Conservation (phyloP, 2,113 vertebrate genomes). For the Telmatochromis brichardi region DNA sequence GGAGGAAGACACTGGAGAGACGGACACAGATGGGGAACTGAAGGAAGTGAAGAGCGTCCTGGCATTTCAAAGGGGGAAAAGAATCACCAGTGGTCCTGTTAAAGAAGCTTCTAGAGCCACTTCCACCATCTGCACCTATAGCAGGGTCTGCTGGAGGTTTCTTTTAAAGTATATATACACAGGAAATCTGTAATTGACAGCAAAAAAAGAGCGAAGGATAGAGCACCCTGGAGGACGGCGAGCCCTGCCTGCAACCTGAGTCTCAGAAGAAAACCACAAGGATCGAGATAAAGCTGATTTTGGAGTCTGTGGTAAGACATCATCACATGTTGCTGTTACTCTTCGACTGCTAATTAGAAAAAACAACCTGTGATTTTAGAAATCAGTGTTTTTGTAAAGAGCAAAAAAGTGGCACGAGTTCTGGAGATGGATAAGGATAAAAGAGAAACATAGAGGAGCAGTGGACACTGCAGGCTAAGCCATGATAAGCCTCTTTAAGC, state of each 20-base stretch:
- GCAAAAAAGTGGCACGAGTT: neutral
- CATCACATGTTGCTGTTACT: neutral
- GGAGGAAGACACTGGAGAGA: neutral
- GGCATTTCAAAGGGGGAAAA: neutral
- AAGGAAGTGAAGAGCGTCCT: neutral
- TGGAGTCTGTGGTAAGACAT: constrained; percentile 27
- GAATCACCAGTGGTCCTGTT: neutral
- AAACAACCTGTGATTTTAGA: neutral
- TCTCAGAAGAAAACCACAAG: constrained; percentile 6
- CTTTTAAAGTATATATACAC: neutral
- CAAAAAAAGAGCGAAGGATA: neutral
- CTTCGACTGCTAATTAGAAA: neutral
- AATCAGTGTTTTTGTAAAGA: neutral
- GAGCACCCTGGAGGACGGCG: neutral
- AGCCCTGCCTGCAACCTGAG: neutral
- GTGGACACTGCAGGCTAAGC: neutral
- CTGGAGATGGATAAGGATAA: neutral
- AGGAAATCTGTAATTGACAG: neutral
- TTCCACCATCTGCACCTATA: neutral
- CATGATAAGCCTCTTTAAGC: constrained; percentile 47
- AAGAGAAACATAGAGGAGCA: neutral
- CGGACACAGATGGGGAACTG: neutral
- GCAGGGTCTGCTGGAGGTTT: neutral
- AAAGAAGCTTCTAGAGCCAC: fast-evolving
- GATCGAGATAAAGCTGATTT: constrained; percentile 34